Conservation (phyloP, 1,140 invertebrate species). For the Drosophila tropicalis region DNA sequence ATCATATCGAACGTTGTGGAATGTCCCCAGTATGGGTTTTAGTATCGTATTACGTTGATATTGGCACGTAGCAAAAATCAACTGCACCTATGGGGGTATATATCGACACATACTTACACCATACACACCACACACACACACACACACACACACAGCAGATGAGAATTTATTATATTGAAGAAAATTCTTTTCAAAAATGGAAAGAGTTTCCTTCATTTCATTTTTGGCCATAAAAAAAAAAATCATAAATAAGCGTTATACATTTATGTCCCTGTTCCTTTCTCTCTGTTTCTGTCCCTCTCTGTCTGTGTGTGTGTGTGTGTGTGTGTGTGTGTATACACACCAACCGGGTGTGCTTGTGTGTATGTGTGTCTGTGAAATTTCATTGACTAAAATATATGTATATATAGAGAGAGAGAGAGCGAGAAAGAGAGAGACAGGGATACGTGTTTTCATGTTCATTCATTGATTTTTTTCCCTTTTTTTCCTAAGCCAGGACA, state of each 20-base stretch:
- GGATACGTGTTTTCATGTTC: constrained; percentile 51
- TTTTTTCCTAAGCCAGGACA: constrained; percentile 8
- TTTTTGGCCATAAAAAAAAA: constrained; percentile 5
- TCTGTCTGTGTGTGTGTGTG: not conserved
- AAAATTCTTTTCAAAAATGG: constrained; percentile 13
- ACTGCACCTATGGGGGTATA: constrained; percentile 14
- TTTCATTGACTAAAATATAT: constrained; percentile 56
- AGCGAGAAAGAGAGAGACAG: constrained; percentile 11
- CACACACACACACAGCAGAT: not conserved
- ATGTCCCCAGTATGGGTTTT: constrained; percentile 2
- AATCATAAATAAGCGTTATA: not conserved
- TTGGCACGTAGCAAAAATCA: constrained; percentile 43
- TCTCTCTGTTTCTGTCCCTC: no score
- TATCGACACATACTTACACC: not conserved
- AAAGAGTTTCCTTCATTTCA: not conserved
- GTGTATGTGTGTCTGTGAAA: constrained; percentile 12
- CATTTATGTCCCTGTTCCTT: not conserved
- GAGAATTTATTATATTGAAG: constrained; percentile 7
- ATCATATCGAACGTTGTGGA: constrained; percentile 1
- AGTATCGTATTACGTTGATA: constrained; percentile 49
- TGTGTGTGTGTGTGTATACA: constrained; percentile 22
- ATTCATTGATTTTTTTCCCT: constrained; percentile 59
- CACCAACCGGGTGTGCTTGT: not conserved
- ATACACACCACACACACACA: not conserved
- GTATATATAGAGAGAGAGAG: constrained; percentile 6